These are phyloP conservation scores for Cygnus olor DNA, from an alignment of 2,797 vertebrate genomes.

Conservation along the genomic window DNA sequence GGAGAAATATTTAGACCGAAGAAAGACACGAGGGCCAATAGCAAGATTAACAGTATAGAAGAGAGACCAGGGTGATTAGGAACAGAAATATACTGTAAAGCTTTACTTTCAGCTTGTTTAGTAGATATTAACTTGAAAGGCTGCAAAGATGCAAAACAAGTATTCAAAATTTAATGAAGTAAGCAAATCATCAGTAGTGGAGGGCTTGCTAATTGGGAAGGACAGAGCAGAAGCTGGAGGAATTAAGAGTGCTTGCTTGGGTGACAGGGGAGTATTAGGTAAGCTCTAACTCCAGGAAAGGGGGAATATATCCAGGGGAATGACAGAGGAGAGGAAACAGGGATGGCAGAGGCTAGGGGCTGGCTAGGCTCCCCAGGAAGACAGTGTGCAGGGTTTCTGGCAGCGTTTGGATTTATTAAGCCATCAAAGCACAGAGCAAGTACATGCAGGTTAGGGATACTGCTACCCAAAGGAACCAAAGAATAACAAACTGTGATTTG, in stretches of 20 bases:
- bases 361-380: neutral
- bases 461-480: neutral
- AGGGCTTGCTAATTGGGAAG: neutral
- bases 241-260: neutral
- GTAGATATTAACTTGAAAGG: neutral
- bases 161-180: neutral
- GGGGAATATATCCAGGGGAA: neutral
- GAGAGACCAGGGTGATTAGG: neutral
- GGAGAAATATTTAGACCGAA: neutral
- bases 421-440: neutral
- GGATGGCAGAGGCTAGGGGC: neutral
- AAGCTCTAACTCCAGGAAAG: neutral
- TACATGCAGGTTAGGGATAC: neutral
- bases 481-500: neutral
- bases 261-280: neutral
- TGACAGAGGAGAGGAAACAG: neutral
- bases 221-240: neutral
- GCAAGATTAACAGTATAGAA: neutral
- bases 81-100: neutral
- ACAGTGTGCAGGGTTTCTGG: neutral
- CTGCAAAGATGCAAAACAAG: neutral
- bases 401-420: conserved; percentile 17
- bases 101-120: neutral
- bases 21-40: conserved; percentile 3
- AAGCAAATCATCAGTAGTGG: neutral